Percentiles rank a stretch among this genome's conserved stretches.
Conservation (phyloP, 2,888 invertebrate genomes). For the Volucella bombylans region DNA sequence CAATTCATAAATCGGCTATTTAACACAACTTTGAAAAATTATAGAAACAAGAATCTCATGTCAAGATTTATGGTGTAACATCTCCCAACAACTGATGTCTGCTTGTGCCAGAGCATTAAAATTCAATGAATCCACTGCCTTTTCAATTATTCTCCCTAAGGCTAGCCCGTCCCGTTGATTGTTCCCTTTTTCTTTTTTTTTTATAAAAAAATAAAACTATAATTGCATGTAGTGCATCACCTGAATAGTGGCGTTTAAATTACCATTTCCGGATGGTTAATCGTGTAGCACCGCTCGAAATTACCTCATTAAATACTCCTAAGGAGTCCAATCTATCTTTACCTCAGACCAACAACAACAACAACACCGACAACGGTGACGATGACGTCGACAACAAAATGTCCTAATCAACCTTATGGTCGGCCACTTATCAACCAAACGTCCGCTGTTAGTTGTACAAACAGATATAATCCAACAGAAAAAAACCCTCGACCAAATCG, state of each 20-base stretch:
- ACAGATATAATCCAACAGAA: slow-evolving; percentile 14
- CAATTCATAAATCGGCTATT: too few species aligned
- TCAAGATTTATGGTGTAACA: too few species aligned
- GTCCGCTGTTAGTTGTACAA: slow-evolving; percentile 54
- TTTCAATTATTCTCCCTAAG: slow-evolving; percentile 11
- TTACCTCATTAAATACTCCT: slow-evolving; percentile 55
- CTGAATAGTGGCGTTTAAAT: slow-evolving; percentile 68
- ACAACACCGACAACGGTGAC: neutral
- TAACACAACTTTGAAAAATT: too few species aligned
- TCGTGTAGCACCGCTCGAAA: slow-evolving; percentile 49
- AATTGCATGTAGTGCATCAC: slow-evolving; percentile 24
- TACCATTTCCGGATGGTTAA: slow-evolving; percentile 72
- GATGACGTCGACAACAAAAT: neutral
- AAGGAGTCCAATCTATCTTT: slow-evolving; percentile 37
- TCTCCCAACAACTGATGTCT: neutral
- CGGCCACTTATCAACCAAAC: slow-evolving; percentile 67
- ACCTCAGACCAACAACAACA: slow-evolving; percentile 6
- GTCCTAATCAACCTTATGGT: slow-evolving; percentile 68
- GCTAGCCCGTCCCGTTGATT: neutral
- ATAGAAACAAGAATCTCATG: too few species aligned
- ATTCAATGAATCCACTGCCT: neutral
- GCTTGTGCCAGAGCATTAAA: neutral
- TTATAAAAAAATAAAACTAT: slow-evolving; percentile 16
- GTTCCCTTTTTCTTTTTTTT: neutral
- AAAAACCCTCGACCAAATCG: slow-evolving; percentile 35